phyloP scores from a whole-genome alignment of 2,888 invertebrate species.

The Exephanes ischioxanthus region DNA sequence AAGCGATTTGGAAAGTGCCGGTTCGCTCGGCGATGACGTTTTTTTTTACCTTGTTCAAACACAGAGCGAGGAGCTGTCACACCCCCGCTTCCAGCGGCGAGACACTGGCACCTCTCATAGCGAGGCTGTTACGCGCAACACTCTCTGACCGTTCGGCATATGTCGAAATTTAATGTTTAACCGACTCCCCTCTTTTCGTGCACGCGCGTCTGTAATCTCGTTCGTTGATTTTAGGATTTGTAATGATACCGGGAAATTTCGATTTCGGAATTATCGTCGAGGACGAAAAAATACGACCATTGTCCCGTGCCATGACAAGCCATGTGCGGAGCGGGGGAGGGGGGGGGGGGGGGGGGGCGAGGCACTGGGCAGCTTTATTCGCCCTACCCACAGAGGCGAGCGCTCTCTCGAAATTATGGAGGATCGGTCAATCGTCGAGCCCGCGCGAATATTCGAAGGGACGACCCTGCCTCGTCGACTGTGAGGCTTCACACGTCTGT shows the following conservation, averaged over 20 bases:
- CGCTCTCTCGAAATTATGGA: slow-evolving; percentile 13
- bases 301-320: slow-evolving; percentile 58
- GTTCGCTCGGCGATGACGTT: slow-evolving; percentile 26
- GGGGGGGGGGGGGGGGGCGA: too few species aligned
- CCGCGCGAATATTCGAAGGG: neutral
- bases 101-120: slow-evolving; percentile 45
- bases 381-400: slow-evolving; percentile 58
- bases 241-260: neutral
- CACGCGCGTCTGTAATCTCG: neutral
- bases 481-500: neutral
- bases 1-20: slow-evolving; percentile 64
- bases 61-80: slow-evolving; percentile 68
- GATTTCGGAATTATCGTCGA: neutral
- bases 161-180: slow-evolving; percentile 16
- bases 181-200: neutral
- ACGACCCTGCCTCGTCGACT: neutral
- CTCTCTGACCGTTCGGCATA: too few species aligned
- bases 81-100: slow-evolving; percentile 69
- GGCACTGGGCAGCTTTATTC: slow-evolving; percentile 41
- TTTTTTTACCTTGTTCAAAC: slow-evolving; percentile 52
- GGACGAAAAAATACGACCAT: slow-evolving; percentile 29
- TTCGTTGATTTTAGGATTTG: neutral
- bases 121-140: neutral
- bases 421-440: neutral
- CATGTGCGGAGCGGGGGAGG: slow-evolving; percentile 31